Percentiles rank a stretch among this genome's conserved stretches.
Evolutionary conservation across 35 echinoderm and acorn worm genomes (phyloP).

Genomic region (Heliocidaris erythrogramma): DNA sequence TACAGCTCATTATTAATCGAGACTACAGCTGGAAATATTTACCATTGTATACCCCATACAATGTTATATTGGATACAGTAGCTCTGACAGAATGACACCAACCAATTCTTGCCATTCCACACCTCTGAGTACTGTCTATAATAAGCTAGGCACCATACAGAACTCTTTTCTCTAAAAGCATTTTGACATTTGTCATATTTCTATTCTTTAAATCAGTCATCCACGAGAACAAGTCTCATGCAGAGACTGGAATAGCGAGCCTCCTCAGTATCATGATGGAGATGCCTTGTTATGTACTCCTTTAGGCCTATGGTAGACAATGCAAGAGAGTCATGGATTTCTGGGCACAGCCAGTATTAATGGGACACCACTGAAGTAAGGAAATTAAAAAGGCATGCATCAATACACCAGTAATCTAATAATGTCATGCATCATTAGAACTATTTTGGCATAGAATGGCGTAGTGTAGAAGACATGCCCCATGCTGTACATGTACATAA

Average conservation of each 20-base stretch:
- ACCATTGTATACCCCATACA: too few species aligned
- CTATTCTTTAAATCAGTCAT: background rate
- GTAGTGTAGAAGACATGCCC: background rate
- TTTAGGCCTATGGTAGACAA: background rate
- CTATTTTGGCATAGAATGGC: background rate
- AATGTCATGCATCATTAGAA: constrained; percentile 18
- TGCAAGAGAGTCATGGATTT: background rate
- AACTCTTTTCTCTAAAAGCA: too few species aligned
- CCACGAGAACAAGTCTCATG: background rate
- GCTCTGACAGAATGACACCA: too few species aligned
- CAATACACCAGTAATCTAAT: background rate
- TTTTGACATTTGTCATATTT: too few species aligned
- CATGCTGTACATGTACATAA: background rate
- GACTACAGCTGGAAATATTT: too few species aligned
- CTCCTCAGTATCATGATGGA: background rate
- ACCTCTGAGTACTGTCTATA: too few species aligned
- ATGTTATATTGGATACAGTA: too few species aligned
- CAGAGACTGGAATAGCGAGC: background rate
- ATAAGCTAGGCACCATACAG: too few species aligned
- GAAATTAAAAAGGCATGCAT: constrained; percentile 4
- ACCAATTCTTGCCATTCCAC: too few species aligned
- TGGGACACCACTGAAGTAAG: background rate
- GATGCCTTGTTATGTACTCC: background rate
- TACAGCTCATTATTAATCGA: too few species aligned
- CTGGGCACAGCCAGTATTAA: background rate